Evolutionary conservation across 1,140 invertebrate genomes (phyloP), one percentile per base, ranked within the genome.

Genomic region (Kradibia gibbosae): DNA sequence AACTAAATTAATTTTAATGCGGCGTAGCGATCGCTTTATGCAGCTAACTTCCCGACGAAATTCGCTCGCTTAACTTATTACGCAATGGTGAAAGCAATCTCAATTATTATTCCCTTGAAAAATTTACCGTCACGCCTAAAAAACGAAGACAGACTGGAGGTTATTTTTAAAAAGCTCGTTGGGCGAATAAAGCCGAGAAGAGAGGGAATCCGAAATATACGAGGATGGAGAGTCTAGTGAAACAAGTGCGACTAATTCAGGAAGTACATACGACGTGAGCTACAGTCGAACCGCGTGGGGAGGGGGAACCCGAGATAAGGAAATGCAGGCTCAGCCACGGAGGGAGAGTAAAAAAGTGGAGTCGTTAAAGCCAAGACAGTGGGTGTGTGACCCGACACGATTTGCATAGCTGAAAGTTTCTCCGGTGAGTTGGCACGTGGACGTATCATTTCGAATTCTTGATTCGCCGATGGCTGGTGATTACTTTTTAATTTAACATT

Each of bases 201-300:
- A 53, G 48, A 53, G 13, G 22, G 2, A 17, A 8, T 7, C 22
- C 48, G 13, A 53, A 53, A 53, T 53, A 53, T 17, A 17, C 48
- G 15, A 53, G 48, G 48, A 53, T 53, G 48, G n/a, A n/a, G n/a
- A n/a, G n/a, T n/a, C n/a, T n/a, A n/a, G n/a, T n/a, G n/a, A n/a
- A n/a, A 53, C 3, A 17, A 17, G 13, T 3, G 2, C 48, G 13
- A 20, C n/a, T 15, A 28, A 70, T 50, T 48, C 60, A 53, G 45
- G 76, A 70, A 78, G 65, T 78, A 78, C 45, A 25, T 67, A 78
- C 65, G 62, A 28, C n/a, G n/a, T n/a, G n/a, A n/a, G n/a, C n/a
- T 78, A 78, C 53, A 3, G 48, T 34, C 5, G 4, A 42, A 77
- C n/a, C n/a, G n/a, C n/a, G 74, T n/a, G 50, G n/a, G 42, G n/a